Evolutionary conservation across 2,797 vertebrate species (phyloP).

Genomic region (Sebastiscus tertius): DNA sequence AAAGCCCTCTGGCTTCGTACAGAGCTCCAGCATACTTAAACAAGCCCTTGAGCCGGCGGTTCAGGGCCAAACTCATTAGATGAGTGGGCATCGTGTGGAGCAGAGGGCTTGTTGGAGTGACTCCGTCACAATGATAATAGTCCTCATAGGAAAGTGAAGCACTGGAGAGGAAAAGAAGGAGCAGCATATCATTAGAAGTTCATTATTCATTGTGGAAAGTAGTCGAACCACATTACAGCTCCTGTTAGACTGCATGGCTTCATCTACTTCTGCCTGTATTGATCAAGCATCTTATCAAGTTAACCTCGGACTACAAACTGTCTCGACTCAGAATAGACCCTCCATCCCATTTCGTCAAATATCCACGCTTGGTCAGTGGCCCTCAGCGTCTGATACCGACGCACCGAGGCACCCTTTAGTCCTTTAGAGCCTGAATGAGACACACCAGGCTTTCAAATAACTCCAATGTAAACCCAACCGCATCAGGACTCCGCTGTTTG

Average conservation of each 20-base stretch:
- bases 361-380: too few species aligned
- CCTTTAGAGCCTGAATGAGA: too few species aligned
- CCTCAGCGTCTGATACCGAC: too few species aligned
- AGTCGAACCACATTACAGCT: background rate
- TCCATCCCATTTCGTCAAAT: too few species aligned
- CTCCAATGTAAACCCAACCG: too few species aligned
- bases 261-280: background rate
- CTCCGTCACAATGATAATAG: background rate
- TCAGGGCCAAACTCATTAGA: conserved; percentile 1
- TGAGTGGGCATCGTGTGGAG: background rate
- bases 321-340: too few species aligned
- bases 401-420: too few species aligned
- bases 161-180: background rate
- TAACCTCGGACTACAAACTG: too few species aligned
- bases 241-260: background rate
- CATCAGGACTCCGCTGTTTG: too few species aligned
- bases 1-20: background rate
- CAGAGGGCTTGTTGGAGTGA: background rate
- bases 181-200: background rate
- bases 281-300: background rate
- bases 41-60: background rate
- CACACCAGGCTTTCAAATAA: too few species aligned
- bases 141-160: background rate
- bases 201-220: background rate
- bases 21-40: background rate